Evolutionary conservation across 2,113 vertebrate species (phyloP).

Genomic region (Lagopus leucura): DNA sequence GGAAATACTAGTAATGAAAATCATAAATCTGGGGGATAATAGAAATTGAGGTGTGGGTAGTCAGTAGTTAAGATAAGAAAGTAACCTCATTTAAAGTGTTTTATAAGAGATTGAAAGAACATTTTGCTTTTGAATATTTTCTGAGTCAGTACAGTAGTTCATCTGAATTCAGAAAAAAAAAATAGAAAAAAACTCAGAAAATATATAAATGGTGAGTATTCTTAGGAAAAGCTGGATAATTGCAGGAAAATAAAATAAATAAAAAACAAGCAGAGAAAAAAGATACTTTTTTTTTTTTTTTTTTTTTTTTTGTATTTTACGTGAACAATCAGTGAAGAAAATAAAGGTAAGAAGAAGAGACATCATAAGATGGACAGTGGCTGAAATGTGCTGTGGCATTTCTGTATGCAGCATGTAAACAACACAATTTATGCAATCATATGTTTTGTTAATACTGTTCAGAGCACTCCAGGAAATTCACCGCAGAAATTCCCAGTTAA

Average conservation of each 20-base stretch:
- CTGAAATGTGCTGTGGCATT: neutral
- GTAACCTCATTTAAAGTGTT: neutral
- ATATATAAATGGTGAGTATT: neutral
- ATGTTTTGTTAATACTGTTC: neutral
- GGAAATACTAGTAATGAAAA: neutral
- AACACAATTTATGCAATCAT: neutral
- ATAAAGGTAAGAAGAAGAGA: neutral
- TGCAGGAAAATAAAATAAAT: neutral
- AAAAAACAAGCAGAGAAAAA: neutral
- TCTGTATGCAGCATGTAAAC: neutral
- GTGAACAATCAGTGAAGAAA: neutral
- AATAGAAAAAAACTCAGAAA: neutral
- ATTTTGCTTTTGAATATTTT: neutral
- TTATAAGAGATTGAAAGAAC: neutral
- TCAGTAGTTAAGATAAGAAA: neutral
- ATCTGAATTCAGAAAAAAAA: neutral
- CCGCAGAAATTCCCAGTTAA: neutral
- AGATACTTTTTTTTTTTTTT: too few species aligned
- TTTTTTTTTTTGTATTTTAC: neutral
- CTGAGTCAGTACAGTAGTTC: neutral
- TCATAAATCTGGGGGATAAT: neutral
- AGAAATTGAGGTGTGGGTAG: neutral
- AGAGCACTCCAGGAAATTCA: neutral
- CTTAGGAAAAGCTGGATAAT: neutral
- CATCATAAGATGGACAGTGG: neutral